Evolutionary conservation across 1,140 invertebrate genomes (phyloP).

Genomic region (Geopemphigus sp.): DNA sequence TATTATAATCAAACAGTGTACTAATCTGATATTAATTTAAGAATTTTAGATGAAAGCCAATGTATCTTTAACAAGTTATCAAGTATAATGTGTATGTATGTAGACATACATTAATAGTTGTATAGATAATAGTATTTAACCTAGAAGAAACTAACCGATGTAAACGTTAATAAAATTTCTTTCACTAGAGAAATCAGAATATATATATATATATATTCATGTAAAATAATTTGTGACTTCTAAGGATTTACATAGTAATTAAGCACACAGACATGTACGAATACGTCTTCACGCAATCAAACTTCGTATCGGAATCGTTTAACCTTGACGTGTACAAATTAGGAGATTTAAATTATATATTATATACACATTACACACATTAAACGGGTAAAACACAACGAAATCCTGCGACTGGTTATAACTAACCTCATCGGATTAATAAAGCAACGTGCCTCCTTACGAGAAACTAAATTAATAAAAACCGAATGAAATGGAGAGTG

Average conservation of each 20-base stretch:
- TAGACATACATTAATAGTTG: no score
- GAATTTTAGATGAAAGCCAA: no score
- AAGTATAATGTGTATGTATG: no score
- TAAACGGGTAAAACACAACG: no score
- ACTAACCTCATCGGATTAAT: neutral
- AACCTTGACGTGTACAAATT: neutral
- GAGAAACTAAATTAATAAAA: neutral
- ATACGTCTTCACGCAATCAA: neutral
- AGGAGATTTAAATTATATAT: no score
- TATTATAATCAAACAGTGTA: no score
- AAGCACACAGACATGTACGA: neutral
- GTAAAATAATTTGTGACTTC: neutral
- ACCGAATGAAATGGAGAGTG: neutral
- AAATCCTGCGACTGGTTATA: no score
- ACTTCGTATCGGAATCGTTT: neutral
- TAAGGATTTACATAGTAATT: neutral
- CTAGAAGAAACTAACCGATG: no score
- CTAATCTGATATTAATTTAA: no score
- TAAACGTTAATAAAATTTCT: no score
- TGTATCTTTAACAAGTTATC: no score
- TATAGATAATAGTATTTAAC: no score
- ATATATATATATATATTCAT: neutral
- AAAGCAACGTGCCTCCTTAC: neutral
- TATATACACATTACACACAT: neutral
- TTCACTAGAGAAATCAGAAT: constrained; percentile 8